Conservation (phyloP, 1,140 invertebrate genomes). For the Danaus melanippus region DNA sequence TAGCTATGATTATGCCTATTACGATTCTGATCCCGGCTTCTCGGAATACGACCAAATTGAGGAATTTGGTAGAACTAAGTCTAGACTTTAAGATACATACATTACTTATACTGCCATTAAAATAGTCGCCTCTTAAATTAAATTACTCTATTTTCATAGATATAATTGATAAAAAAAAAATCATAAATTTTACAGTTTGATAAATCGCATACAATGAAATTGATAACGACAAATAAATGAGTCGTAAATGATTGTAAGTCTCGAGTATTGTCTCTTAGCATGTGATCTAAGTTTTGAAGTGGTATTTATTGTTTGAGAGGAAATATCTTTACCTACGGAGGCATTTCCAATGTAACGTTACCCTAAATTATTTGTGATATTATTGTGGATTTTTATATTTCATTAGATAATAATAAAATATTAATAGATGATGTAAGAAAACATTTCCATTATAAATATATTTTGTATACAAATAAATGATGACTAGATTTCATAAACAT, state of each 20-base stretch:
- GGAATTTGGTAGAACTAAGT: conserved; percentile 72
- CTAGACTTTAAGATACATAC: conserved; percentile 42
- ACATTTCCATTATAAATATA: too few species aligned
- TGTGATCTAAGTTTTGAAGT: too few species aligned
- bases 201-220: too few species aligned
- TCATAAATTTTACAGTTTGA: too few species aligned
- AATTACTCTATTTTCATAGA: conserved; percentile 4
- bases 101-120: conserved; percentile 57
- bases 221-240: too few species aligned
- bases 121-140: conserved; percentile 41
- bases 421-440: too few species aligned
- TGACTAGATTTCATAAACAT: too few species aligned
- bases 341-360: conserved; percentile 47
- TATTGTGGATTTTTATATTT: conserved; percentile 43
- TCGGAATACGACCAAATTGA: conserved; percentile 71
- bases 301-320: too few species aligned
- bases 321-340: conserved; percentile 32
- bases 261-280: too few species aligned
- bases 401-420: conserved; percentile 12
- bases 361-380: conserved; percentile 69
- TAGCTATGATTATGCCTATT: conserved; percentile 80
- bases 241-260: too few species aligned
- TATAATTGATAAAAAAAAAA: too few species aligned
- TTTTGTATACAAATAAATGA: too few species aligned
- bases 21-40: conserved; percentile 73